These are phyloP conservation scores for Drosophila colorata DNA, from an alignment of 2,888 invertebrate genomes.

Conservation along the genomic window DNA sequence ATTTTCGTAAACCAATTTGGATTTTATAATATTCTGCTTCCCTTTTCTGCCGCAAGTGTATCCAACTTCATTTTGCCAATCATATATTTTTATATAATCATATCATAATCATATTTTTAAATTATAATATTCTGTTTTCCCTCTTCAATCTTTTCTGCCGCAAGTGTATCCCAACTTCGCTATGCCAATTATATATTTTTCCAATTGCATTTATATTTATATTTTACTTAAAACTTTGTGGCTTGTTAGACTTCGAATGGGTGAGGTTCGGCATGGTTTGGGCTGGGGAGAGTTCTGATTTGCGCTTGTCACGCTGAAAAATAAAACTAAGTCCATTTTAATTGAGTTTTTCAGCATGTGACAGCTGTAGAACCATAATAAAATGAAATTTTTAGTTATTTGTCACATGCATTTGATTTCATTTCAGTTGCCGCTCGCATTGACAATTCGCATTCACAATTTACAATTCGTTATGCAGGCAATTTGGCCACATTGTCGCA, in stretches of 20 bases:
- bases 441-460: constrained; percentile 13
- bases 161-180: constrained; percentile 43
- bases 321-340: constrained; percentile 74
- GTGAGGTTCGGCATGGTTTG: not conserved
- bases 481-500: constrained; percentile 57
- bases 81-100: too few species aligned
- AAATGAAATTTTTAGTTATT: constrained; percentile 63
- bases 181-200: not conserved
- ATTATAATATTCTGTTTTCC: too few species aligned
- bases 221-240: constrained; percentile 55
- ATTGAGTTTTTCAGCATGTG: constrained; percentile 72
- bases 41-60: too few species aligned
- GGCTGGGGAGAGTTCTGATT: constrained; percentile 43
- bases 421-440: constrained; percentile 35
- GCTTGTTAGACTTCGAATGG: constrained; percentile 28
- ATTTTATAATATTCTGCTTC: too few species aligned
- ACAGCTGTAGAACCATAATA: constrained; percentile 43
- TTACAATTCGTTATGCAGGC: constrained; percentile 43
- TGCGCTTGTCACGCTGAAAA: constrained; percentile 59
- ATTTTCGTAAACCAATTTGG: too few species aligned
- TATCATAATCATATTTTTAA: too few species aligned
- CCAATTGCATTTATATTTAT: constrained; percentile 22
- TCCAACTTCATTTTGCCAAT: too few species aligned
- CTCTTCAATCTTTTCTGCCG: not conserved
- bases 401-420: constrained; percentile 69